Percentiles rank a stretch among this genome's conserved stretches.
These are phyloP conservation scores for Isurus oxyrinchus DNA, from an alignment of 2,113 vertebrate genomes.

Conservation along the genomic window DNA sequence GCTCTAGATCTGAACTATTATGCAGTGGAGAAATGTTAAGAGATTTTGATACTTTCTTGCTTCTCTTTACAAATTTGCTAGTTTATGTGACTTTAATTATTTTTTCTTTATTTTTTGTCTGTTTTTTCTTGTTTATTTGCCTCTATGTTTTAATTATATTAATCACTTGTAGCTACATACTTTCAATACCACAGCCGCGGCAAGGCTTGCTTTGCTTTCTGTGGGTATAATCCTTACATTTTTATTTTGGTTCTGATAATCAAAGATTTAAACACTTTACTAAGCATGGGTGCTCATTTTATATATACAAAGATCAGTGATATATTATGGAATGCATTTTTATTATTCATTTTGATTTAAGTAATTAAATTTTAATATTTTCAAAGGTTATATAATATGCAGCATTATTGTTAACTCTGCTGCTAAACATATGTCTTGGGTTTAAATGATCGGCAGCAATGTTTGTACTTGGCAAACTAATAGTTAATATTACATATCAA, in stretches of 20 bases:
- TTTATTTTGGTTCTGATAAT: too few species aligned
- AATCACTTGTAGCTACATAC: constrained; percentile 40
- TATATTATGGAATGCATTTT: too few species aligned
- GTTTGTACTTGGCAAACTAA: neutral
- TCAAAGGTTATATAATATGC: neutral
- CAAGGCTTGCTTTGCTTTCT: too few species aligned
- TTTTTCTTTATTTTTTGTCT: constrained; percentile 41
- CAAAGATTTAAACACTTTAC: too few species aligned
- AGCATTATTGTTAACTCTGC: neutral
- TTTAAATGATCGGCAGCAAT: neutral
- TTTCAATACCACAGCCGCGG: too few species aligned
- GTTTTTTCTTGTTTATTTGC: constrained; percentile 41
- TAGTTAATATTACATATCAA: neutral
- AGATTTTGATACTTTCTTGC: constrained; percentile 39
- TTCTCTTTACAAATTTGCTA: constrained; percentile 46
- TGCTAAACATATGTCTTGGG: too few species aligned
- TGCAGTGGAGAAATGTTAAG: constrained; percentile 53
- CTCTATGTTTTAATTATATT: constrained; percentile 51
- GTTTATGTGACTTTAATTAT: constrained; percentile 43
- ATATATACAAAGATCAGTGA: too few species aligned
- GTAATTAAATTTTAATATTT: too few species aligned
- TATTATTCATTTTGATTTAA: too few species aligned
- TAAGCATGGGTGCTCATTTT: too few species aligned
- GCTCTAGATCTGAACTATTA: constrained; percentile 65
- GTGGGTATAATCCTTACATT: too few species aligned